These are phyloP conservation scores for Rhizomys pruinosus DNA, from an alignment of 2,113 vertebrate genomes.

Conservation along the genomic window DNA sequence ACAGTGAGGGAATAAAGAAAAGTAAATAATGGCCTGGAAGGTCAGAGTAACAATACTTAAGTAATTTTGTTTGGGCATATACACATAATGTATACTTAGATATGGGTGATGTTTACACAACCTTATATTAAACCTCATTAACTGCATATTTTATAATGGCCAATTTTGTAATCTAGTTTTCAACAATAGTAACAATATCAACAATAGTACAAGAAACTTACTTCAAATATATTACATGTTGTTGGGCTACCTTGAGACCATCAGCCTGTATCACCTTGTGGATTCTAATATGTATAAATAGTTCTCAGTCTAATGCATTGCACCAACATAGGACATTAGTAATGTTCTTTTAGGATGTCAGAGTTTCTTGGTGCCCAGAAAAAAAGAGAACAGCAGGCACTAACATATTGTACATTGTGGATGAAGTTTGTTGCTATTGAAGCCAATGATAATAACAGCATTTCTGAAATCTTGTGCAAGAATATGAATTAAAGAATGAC, in stretches of 20 bases:
- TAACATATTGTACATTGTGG: not conserved
- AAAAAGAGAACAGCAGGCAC: too few relatives aligned
- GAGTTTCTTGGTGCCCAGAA: too few relatives aligned
- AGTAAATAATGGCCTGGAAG: not conserved
- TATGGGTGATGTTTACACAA: not conserved
- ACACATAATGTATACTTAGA: not conserved
- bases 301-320: not conserved
- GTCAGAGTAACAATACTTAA: not conserved
- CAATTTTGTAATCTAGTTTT: conserved; percentile 13
- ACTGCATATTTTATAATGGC: not conserved
- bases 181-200: not conserved
- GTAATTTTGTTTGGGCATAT: not conserved
- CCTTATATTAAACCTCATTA: not conserved
- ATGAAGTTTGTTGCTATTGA: not conserved
- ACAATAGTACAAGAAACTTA: not conserved
- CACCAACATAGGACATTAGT: not conserved
- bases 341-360: not conserved
- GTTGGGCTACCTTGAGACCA: not conserved
- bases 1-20: not conserved
- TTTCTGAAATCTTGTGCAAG: conserved; percentile 43
- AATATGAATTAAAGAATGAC: too few relatives aligned
- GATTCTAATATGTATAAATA: not conserved
- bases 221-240: not conserved
- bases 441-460: not conserved
- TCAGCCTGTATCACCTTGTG: not conserved